Base-by-base conservation (phyloP, 2,797 vertebrate genomes). In the Hippoglossus hippoglossus region DNA sequence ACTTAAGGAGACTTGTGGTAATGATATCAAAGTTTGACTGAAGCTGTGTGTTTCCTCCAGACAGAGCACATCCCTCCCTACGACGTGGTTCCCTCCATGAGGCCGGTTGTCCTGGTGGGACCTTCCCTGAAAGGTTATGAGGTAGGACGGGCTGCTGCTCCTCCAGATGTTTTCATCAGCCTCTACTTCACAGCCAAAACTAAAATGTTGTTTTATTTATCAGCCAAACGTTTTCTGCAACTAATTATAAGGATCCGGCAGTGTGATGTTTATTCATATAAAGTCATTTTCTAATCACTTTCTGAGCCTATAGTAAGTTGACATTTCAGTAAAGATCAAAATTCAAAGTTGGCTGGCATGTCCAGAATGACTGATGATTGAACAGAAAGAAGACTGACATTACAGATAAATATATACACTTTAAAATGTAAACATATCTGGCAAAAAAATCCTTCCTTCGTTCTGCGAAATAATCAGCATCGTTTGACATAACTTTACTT, bases 71-170 rank as follows among this genome's bases (percentile, higher is more conserved):
- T 98, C 78, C 97, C 98, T 72, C 98, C 98, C 0, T 99, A 99
- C 4, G 98, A 99, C 25, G 98, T 99, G 3, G 98, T 99, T 21
- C 98, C 98, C 4, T 99, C 98, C 2, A 99, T 99, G 98, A 95
- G 98, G 86, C 98, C 98, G 0, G 97, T 99, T 73, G 97, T 99
- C 82, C 88, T 99, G 90, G 98, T 99, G 83, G 98, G 98, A 47
- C 98, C 98, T 0, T 99, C 98, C 0, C 94, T 99, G 73, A 99
- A 99, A 93, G 98, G 98, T 89, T 99, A 99, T 15, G 98, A 99
- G 97, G 98, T 98, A 92, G 41, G 91, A 82, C 4, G 0, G 7
- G 1, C n/a, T 18, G 3, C 34, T 13, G 22, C 53, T 22, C 58
- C 49, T 71, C 13, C 4, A 25, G 41, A 60, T 13, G 0, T 21